A percentile compares a stretch with the other conserved stretches of the same genome.
phyloP scores from a whole-genome alignment of 2,113 vertebrate genomes.

The Eira barbara region DNA sequence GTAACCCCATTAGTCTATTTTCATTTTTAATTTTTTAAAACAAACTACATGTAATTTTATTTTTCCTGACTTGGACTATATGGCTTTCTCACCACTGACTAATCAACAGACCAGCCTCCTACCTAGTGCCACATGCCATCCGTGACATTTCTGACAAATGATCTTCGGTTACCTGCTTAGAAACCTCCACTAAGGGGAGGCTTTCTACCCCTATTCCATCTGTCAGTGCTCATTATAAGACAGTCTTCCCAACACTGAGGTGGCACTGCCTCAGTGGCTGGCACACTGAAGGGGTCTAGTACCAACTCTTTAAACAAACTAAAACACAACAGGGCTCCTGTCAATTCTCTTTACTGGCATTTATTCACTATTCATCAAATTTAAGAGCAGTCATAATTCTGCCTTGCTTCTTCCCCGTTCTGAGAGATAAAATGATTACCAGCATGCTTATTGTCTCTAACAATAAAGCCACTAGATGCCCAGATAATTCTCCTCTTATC shows the following conservation, averaged over 20 bases:
- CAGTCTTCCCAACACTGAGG: not conserved
- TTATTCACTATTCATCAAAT: not conserved
- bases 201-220: not conserved
- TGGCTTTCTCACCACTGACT: not conserved
- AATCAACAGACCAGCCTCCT: not conserved
- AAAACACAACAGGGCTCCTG: not conserved
- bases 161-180: not conserved
- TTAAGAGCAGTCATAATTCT: not conserved
- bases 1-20: not conserved
- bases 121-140: not conserved
- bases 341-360: not conserved
- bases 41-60: not conserved
- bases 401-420: not conserved
- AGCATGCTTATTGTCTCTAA: not conserved
- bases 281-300: not conserved
- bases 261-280: not conserved
- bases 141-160: not conserved
- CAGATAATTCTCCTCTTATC: conserved; percentile 20
- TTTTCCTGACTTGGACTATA: not conserved
- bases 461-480: not conserved
- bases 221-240: not conserved
- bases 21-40: not conserved
- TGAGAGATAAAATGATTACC: not conserved
- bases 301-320: not conserved
- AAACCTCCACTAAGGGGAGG: not conserved